These are phyloP conservation scores for Antheraea yamamai DNA, from an alignment of 2,888 invertebrate genomes.

Conservation along the genomic window DNA sequence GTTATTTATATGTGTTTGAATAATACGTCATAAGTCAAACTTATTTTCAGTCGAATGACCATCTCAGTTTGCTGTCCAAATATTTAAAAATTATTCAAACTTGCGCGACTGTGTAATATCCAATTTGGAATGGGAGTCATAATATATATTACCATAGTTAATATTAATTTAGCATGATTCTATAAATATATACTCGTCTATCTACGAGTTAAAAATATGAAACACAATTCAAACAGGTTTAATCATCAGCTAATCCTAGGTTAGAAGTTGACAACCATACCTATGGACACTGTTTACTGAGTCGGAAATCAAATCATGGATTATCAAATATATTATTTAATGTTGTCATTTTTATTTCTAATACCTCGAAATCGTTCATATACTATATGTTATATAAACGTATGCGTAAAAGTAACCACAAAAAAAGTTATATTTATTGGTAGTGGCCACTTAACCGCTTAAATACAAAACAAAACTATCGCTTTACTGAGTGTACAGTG, in stretches of 20 bases:
- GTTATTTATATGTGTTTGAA: neutral
- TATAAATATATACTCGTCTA: neutral
- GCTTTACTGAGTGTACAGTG: neutral
- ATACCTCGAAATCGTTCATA: neutral
- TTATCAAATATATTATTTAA: neutral
- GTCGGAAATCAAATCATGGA: too few species aligned
- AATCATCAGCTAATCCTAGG: neutral
- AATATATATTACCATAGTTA: neutral
- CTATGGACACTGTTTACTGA: too few species aligned
- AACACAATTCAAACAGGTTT: neutral
- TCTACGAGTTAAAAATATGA: neutral
- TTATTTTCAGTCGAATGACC: neutral
- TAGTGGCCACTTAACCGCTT: neutral
- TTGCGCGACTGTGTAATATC: neutral
- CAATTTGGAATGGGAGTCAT: neutral
- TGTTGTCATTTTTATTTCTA: neutral
- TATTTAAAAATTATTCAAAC: neutral
- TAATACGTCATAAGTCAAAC: neutral
- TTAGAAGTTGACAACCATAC: too few species aligned
- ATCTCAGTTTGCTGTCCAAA: neutral
- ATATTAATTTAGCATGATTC: neutral
- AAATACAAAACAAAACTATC: neutral
- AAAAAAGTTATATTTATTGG: neutral
- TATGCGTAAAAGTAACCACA: neutral
- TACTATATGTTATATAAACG: neutral